Conservation (phyloP, 2,113 vertebrate species). For the Kryptolebias marmoratus region DNA sequence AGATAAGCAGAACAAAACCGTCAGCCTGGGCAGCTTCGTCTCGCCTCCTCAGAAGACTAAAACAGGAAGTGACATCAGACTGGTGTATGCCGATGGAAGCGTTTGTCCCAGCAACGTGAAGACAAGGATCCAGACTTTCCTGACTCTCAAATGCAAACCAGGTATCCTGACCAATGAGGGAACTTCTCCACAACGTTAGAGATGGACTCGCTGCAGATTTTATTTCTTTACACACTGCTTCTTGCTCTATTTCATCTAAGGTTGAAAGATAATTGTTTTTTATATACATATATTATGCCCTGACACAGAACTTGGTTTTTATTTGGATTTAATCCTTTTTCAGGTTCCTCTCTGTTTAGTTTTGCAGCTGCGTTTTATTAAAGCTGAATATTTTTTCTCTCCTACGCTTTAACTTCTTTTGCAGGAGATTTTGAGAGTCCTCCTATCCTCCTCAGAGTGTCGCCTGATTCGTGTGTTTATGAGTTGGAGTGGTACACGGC, state of each 20-base stretch:
- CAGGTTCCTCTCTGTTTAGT: not conserved
- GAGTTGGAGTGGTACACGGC: constrained; percentile 92
- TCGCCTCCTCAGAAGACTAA: constrained; percentile 84
- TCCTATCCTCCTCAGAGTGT: constrained; percentile 82
- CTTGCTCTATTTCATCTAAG: too few species aligned
- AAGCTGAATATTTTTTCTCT: not conserved
- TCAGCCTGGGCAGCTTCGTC: constrained; percentile 88
- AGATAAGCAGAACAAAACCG: constrained; percentile 78
- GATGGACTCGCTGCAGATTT: too few species aligned
- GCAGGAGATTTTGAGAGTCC: constrained; percentile 91
- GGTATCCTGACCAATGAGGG: constrained; percentile 69
- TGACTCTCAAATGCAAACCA: constrained; percentile 91
- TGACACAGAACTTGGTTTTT: too few species aligned
- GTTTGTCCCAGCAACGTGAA: constrained; percentile 71
- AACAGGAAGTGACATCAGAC: constrained; percentile 83
- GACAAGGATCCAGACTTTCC: constrained; percentile 81
- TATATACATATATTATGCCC: too few species aligned
- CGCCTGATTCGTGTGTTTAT: constrained; percentile 79
- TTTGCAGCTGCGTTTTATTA: not conserved
- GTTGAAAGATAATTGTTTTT: too few species aligned
- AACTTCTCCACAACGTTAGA: too few species aligned
- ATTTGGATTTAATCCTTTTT: not conserved
- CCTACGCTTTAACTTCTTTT: not conserved
- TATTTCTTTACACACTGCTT: too few species aligned
- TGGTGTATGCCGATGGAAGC: constrained; percentile 88